These are phyloP conservation scores for Archivesica marissinica DNA, from an alignment of 1,140 invertebrate species.

Conservation along the genomic window DNA sequence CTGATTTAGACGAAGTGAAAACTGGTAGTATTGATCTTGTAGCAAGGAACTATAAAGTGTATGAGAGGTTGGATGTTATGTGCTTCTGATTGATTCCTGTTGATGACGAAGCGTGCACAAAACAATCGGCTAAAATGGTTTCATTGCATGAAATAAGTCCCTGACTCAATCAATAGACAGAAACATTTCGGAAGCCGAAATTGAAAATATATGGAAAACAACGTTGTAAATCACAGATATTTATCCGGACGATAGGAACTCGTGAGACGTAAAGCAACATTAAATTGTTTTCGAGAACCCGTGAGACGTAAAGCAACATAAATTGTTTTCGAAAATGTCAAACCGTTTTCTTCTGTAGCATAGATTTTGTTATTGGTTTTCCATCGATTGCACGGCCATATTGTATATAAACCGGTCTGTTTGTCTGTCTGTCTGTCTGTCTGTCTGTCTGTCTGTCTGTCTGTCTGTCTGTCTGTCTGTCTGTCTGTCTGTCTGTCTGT, in stretches of 20 bases:
- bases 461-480: slow-evolving; percentile 63
- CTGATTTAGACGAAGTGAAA: no score
- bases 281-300: no score
- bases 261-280: no score
- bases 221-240: no score
- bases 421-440: slow-evolving; percentile 61
- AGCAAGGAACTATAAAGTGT: neutral
- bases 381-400: no score
- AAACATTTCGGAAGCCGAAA: neutral
- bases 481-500: slow-evolving; percentile 65
- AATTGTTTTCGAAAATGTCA: no score
- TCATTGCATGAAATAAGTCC: slow-evolving; percentile 4
- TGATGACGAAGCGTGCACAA: neutral
- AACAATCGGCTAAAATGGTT: neutral
- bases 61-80: slow-evolving; percentile 12
- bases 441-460: slow-evolving; percentile 62
- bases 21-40: neutral
- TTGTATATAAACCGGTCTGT: slow-evolving; percentile 1
- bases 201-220: neutral
- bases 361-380: no score
- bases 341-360: no score
- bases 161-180: neutral
- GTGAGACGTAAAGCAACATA: no score
- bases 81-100: neutral
- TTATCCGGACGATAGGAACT: no score